These are phyloP conservation scores for Lutraria lutraria DNA, from an alignment of 2,888 invertebrate species.

Conservation along the genomic window DNA sequence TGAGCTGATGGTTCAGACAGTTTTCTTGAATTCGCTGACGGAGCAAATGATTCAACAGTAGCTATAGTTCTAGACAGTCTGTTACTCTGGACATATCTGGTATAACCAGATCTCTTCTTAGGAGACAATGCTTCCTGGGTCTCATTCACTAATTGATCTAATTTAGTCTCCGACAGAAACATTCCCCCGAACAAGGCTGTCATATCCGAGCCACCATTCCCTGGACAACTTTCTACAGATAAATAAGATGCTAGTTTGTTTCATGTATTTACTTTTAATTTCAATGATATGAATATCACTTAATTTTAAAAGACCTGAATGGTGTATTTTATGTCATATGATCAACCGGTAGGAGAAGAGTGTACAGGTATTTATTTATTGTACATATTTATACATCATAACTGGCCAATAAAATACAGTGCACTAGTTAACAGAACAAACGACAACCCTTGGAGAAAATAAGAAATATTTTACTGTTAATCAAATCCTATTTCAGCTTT, in stretches of 20 bases:
- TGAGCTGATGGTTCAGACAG: neutral
- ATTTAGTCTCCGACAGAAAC: conserved; percentile 39
- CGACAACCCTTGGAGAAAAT: too few species aligned
- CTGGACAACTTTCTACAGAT: conserved; percentile 15
- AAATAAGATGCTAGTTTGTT: neutral
- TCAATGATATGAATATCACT: neutral
- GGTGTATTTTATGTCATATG: neutral
- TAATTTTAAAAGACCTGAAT: neutral
- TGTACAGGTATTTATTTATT: neutral
- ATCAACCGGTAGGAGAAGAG: neutral
- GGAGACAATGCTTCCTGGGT: conserved; percentile 29
- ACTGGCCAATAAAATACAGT: neutral
- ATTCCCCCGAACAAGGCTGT: conserved; percentile 33
- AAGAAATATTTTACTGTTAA: too few species aligned
- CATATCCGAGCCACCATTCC: neutral
- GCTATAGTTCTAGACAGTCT: conserved; percentile 30
- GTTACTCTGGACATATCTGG: neutral
- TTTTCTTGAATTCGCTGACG: neutral
- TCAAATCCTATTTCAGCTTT: too few species aligned
- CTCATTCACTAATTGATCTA: conserved; percentile 31
- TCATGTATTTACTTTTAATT: neutral
- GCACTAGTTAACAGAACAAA: too few species aligned
- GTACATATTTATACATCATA: neutral
- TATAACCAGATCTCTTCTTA: neutral
- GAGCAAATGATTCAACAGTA: neutral